Evolutionary conservation across 2,888 invertebrate species (phyloP).

Genomic region (Stomorhina lunata): DNA sequence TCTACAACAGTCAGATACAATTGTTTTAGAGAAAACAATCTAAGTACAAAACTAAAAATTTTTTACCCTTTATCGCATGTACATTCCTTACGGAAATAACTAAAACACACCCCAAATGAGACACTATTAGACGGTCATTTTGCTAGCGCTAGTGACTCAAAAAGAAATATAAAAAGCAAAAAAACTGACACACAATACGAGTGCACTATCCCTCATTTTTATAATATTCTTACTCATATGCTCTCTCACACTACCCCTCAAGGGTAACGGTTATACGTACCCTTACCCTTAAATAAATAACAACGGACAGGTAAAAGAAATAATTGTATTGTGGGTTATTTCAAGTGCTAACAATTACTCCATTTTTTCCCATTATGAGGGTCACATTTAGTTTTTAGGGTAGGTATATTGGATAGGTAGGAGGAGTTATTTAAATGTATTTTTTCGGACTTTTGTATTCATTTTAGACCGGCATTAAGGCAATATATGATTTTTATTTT

Average conservation of each 20-base stretch:
- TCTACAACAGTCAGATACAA: too few species aligned
- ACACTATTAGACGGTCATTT: conserved; percentile 27
- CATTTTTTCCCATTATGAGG: conserved; percentile 38
- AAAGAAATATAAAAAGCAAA: background rate
- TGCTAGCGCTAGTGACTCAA: conserved; percentile 3
- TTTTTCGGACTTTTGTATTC: too few species aligned
- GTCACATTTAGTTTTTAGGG: conserved; percentile 1
- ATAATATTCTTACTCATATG: conserved; percentile 18
- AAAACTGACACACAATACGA: background rate
- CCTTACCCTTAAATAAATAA: conserved; percentile 6
- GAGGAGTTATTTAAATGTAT: conserved; percentile 24
- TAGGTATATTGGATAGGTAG: conserved; percentile 35
- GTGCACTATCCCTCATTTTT: background rate
- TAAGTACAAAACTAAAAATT: background rate
- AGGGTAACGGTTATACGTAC: too few species aligned
- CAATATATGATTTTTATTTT: too few species aligned
- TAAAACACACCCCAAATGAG: conserved; percentile 34
- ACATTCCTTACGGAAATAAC: background rate
- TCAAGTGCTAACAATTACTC: background rate
- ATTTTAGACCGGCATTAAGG: too few species aligned
- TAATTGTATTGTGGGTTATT: conserved; percentile 8
- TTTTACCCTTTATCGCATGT: background rate
- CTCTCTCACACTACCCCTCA: conserved; percentile 15
- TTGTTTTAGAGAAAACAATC: background rate
- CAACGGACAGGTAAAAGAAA: conserved; percentile 8